These are phyloP conservation scores for Pseudotriccus pelzelni DNA, from an alignment of 2,797 vertebrate genomes.

Conservation along the genomic window DNA sequence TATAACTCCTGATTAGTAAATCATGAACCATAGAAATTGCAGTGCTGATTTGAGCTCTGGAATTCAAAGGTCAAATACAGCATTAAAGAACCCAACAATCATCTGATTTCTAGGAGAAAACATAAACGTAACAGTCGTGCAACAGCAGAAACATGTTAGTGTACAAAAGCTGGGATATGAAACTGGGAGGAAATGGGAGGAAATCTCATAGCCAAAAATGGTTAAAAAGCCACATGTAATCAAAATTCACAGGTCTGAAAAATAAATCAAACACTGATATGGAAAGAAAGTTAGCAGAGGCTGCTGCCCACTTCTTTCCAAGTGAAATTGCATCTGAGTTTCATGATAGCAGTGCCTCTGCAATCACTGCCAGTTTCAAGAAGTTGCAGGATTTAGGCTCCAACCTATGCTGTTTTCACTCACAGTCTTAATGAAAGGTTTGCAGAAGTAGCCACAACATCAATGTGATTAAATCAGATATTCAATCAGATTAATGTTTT, in stretches of 20 bases:
- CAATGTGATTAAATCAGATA: conserved; percentile 42
- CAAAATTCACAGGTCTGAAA: not conserved
- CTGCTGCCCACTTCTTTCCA: not conserved
- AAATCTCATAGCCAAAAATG: not conserved
- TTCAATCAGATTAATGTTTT: conserved; percentile 19
- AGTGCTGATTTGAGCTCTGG: not conserved
- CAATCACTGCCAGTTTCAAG: not conserved
- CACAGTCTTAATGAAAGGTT: not conserved
- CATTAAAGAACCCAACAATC: not conserved
- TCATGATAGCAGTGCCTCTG: not conserved
- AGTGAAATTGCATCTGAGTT: not conserved
- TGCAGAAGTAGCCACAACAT: not conserved
- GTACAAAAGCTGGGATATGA: not conserved
- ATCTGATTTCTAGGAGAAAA: not conserved
- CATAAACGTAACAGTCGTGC: not conserved
- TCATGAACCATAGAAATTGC: not conserved
- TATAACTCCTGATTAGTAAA: not conserved
- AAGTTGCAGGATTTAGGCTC: not conserved
- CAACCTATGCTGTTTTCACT: not conserved
- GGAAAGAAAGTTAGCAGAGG: not conserved
- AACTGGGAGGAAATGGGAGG: not conserved
- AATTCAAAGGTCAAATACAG: not conserved
- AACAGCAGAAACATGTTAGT: not conserved
- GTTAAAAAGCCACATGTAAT: not conserved
- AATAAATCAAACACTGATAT: not conserved